Percentiles rank a stretch among this genome's conserved stretches.
These are phyloP conservation scores for Cheumatopsyche charites DNA, from an alignment of 1,140 invertebrate species.

Conservation along the genomic window DNA sequence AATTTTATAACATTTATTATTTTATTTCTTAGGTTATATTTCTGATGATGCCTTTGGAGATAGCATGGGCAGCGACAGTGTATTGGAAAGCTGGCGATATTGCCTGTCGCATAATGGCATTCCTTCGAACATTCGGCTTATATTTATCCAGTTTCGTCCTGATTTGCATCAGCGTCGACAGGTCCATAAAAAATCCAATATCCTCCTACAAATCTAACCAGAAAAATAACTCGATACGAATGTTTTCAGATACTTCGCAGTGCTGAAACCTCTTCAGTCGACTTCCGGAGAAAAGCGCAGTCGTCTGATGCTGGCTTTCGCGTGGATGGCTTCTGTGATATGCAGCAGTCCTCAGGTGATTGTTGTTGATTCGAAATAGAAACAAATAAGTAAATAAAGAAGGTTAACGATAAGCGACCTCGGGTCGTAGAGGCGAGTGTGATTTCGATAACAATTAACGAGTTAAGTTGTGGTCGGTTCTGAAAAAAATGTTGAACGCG, in stretches of 20 bases:
- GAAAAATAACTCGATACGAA: background rate
- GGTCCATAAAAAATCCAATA: constrained; percentile 59
- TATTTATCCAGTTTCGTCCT: constrained; percentile 87
- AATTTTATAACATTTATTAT: constrained; percentile 33
- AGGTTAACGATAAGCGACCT: too few relatives aligned
- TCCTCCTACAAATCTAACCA: background rate
- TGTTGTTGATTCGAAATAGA: background rate
- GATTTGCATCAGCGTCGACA: constrained; percentile 86
- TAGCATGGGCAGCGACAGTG: constrained; percentile 83
- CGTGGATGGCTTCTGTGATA: constrained; percentile 79
- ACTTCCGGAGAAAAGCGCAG: constrained; percentile 72
- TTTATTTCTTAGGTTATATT: constrained; percentile 77
- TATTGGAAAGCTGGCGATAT: constrained; percentile 81
- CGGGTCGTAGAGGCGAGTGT: background rate
- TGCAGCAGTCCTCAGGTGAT: constrained; percentile 84
- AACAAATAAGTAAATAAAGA: constrained; percentile 8
- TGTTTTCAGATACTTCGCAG: constrained; percentile 78
- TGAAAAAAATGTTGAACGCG: too few relatives aligned
- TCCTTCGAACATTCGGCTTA: constrained; percentile 84
- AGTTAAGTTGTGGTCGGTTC: too few relatives aligned
- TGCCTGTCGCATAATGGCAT: constrained; percentile 82
- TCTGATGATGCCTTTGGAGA: constrained; percentile 89
- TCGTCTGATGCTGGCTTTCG: constrained; percentile 72
- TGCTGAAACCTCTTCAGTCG: constrained; percentile 78
- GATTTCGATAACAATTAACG: background rate